Percentiles rank a stretch among this genome's conserved stretches.
Conservation (phyloP, 2,797 vertebrate species). For the Centropyge bicolor region DNA sequence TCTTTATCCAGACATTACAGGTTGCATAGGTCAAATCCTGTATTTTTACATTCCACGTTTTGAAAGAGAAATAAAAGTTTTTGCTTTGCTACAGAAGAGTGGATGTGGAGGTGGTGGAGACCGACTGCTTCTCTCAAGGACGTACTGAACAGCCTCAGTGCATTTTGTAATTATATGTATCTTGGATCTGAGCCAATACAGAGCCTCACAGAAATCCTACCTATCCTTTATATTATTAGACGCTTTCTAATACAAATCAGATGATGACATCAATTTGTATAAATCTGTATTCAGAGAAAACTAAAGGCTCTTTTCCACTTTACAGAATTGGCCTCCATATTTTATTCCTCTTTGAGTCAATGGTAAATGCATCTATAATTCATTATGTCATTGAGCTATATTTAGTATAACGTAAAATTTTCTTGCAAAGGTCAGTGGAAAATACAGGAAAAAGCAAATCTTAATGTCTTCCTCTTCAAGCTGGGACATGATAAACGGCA, state of each 20-base stretch:
- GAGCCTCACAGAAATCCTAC: background rate
- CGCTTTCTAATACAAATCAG: conserved; percentile 24
- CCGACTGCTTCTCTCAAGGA: conserved; percentile 7
- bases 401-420: too few species aligned
- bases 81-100: background rate
- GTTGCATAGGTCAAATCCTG: background rate
- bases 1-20: background rate
- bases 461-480: background rate
- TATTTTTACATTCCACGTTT: conserved; percentile 2
- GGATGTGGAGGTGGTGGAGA: background rate
- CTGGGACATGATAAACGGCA: conserved; percentile 13
- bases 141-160: background rate
- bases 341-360: background rate
- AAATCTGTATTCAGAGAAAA: background rate
- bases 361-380: background rate
- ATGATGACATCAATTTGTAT: background rate
- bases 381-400: background rate
- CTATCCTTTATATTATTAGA: background rate
- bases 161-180: conserved; percentile 11
- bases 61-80: background rate
- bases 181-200: background rate
- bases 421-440: background rate
- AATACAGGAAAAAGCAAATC: background rate
- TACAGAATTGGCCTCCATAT: background rate
- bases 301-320: background rate